Evolutionary conservation across 2,888 invertebrate species (phyloP).

Genomic region (Eumerus sabulonum): DNA sequence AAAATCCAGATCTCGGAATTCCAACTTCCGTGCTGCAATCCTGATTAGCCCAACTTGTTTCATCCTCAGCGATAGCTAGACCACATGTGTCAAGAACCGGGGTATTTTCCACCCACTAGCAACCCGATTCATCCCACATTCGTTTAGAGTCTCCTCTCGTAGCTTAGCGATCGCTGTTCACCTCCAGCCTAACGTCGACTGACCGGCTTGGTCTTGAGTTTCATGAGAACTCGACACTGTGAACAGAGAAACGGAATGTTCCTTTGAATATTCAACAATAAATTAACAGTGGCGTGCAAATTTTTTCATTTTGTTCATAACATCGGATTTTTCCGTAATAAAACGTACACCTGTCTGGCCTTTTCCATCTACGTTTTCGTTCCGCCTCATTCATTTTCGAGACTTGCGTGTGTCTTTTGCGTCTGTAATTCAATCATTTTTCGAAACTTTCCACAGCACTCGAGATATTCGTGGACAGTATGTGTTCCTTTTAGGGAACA

Average conservation of each 20-base stretch:
- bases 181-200: neutral
- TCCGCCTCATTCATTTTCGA: neutral
- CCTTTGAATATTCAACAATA: neutral
- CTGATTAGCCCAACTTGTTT: too few relatives aligned
- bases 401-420: neutral
- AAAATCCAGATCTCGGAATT: too few relatives aligned
- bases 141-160: too few relatives aligned
- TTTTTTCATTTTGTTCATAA: constrained; percentile 4
- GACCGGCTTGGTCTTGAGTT: neutral
- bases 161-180: too few relatives aligned
- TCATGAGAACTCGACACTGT: neutral
- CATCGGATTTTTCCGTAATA: constrained; percentile 9
- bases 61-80: too few relatives aligned
- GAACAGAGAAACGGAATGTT: constrained; percentile 9
- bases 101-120: too few relatives aligned
- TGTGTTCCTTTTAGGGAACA: neutral
- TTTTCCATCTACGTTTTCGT: neutral
- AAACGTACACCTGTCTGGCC: too few relatives aligned
- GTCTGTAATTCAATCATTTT: neutral
- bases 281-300: constrained; percentile 25
- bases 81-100: too few relatives aligned
- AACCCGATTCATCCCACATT: too few relatives aligned
- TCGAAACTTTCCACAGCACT: constrained; percentile 16
- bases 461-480: neutral
- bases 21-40: too few relatives aligned